Evolutionary conservation across 2,113 vertebrate genomes (phyloP).

Genomic region (Cinclus cinclus): DNA sequence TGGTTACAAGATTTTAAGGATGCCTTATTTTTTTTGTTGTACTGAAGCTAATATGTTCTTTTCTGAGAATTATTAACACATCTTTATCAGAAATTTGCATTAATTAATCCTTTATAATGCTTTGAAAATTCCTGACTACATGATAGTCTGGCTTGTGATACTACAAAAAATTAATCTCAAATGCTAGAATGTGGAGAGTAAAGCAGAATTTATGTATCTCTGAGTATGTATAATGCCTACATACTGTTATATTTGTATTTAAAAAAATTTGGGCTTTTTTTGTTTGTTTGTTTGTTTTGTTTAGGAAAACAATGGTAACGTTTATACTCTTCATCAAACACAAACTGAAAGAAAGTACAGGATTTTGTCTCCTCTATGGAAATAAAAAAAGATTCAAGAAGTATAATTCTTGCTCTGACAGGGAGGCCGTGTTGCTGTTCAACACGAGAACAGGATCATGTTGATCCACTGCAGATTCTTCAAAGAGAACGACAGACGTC

Average conservation of each 20-base stretch:
- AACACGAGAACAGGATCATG: neutral
- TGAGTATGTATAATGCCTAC: neutral
- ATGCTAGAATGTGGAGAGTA: neutral
- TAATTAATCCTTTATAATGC: slow-evolving; percentile 18
- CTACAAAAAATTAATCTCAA: slow-evolving; percentile 36
- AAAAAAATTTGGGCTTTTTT: neutral
- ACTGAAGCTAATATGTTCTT: neutral
- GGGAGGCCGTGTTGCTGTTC: neutral
- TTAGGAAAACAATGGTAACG: neutral
- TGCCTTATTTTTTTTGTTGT: neutral
- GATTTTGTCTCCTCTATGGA: neutral
- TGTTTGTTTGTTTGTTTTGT: neutral
- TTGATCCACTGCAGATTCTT: neutral
- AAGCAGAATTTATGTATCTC: neutral
- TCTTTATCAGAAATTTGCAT: slow-evolving; percentile 42
- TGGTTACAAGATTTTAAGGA: neutral
- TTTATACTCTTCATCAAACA: neutral
- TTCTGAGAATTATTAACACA: neutral
- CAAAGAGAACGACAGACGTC: neutral
- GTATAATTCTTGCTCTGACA: neutral
- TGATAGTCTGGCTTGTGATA: neutral
- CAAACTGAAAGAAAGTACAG: neutral
- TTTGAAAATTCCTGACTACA: slow-evolving; percentile 3
- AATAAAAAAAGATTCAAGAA: neutral
- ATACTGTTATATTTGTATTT: neutral